Evolutionary conservation across 2,113 vertebrate species (phyloP).

Genomic region (Maccullochella peelii): DNA sequence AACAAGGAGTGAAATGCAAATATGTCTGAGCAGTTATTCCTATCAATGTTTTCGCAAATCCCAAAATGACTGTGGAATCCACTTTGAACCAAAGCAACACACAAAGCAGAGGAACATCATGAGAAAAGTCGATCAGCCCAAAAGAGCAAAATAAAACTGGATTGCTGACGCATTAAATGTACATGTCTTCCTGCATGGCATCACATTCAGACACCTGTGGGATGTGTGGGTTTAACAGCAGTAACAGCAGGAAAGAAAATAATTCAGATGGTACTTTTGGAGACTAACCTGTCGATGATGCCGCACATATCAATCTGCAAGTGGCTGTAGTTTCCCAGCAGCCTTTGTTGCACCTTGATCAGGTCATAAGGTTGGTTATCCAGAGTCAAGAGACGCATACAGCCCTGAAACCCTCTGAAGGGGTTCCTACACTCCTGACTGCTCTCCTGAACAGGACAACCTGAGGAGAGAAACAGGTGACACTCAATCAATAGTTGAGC

Average conservation of each 20-base stretch:
- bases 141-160: background rate
- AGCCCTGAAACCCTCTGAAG: conserved; percentile 90
- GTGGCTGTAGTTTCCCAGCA: conserved; percentile 91
- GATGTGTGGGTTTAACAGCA: background rate
- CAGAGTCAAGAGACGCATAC: conserved; percentile 89
- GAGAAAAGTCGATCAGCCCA: background rate
- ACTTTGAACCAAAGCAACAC: background rate
- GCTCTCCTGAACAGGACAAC: conserved; percentile 86
- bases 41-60: background rate
- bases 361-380: conserved; percentile 86
- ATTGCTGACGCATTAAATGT: background rate
- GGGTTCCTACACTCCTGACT: conserved; percentile 85
- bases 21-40: background rate
- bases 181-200: background rate
- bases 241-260: background rate
- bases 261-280: background rate
- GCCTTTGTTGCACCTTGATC: conserved; percentile 90
- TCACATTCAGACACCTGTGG: background rate
- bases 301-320: conserved; percentile 95
- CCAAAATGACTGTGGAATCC: background rate
- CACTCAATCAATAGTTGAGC: background rate
- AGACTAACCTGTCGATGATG: conserved; percentile 92
- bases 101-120: background rate
- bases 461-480: conserved; percentile 76
- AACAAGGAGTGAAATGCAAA: background rate